Base-by-base conservation (phyloP, 2,888 invertebrate genomes). In the Stenoptilia bipunctidactyla region DNA sequence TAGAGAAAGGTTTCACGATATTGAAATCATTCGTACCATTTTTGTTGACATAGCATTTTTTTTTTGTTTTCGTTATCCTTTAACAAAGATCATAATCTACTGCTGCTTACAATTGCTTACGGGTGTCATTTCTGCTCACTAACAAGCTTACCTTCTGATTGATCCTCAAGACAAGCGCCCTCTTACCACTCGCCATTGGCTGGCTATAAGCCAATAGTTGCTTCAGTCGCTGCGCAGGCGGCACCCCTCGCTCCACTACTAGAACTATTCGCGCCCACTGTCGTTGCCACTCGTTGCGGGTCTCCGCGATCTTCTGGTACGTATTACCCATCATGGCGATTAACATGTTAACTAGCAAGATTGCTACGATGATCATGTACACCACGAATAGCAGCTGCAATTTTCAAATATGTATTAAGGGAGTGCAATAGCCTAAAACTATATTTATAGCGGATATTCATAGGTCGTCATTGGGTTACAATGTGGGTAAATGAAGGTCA, bases 251-350 rank as follows among this genome's bases (percentile, higher is more conserved):
- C 69, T 99, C 98, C 14, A 98, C 95, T 27, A 98, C 97, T 47
- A 98, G 82, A 27, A 98, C 98, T 46, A 98, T 98, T 50, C 98
- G 87, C 0, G 98, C 98, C 98, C 98, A 98, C 89, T 98, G 87
- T 61, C 98, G 84, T 72, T 98, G 97, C 97, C 98, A 98, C 72
- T 98, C 98, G 67, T 98, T 98, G 51, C 95, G 88, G 0, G 97
- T 97, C 75, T 97, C 96, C 0, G 96, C 96, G 53, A 98, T 97
- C 80, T 97, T 95, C 70, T 97, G 96, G 67, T 98, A 99, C 2
- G 98, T 98, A 72, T 98, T 98, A 0, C 98, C 98, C 98, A 98
- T 98, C 98, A 98, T 98, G 47, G 98, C 98, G 60, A 98, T 98
- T 73, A 98, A 86, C 96, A 98, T 96, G 86, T 98, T 98, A 38